Percentiles rank a stretch among this genome's conserved stretches.
phyloP scores from a whole-genome alignment of 2,888 invertebrate species.

The Gastracanthus pulcherrimus region DNA sequence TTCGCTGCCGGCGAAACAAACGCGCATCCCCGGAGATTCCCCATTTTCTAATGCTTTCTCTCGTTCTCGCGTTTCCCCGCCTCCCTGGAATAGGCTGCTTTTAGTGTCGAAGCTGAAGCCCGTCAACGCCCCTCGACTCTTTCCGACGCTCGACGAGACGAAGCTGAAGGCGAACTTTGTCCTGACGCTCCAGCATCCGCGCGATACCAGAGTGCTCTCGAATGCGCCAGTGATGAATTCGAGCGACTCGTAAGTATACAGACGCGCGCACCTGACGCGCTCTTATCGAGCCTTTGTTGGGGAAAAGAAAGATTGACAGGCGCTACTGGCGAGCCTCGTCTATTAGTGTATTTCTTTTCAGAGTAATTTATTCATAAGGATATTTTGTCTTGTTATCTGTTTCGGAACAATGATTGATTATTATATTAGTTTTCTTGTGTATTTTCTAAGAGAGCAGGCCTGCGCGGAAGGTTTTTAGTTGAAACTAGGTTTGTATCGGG shows the following conservation, averaged over 20 bases:
- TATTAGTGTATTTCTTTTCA: not conserved
- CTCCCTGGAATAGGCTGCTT: slow-evolving; percentile 61
- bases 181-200: slow-evolving; percentile 84
- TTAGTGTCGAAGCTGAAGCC: slow-evolving; percentile 65
- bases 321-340: not conserved
- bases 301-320: not conserved
- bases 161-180: slow-evolving; percentile 87
- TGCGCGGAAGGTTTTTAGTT: too few species aligned
- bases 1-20: too few species aligned
- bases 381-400: too few species aligned
- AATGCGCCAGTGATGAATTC: slow-evolving; percentile 83
- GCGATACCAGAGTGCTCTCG: slow-evolving; percentile 83
- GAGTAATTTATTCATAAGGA: too few species aligned
- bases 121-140: slow-evolving; percentile 63
- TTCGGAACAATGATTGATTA: too few species aligned
- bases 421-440: too few species aligned
- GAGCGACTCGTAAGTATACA: slow-evolving; percentile 64
- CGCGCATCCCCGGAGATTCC: too few species aligned
- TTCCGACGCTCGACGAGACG: slow-evolving; percentile 83
- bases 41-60: not conserved
- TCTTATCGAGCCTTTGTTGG: not conserved
- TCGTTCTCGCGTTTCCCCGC: too few species aligned
- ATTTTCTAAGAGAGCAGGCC: too few species aligned
- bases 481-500: too few species aligned
- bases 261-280: not conserved